These are phyloP conservation scores for Nannoperca australis DNA, from an alignment of 2,797 vertebrate genomes.

Conservation along the genomic window DNA sequence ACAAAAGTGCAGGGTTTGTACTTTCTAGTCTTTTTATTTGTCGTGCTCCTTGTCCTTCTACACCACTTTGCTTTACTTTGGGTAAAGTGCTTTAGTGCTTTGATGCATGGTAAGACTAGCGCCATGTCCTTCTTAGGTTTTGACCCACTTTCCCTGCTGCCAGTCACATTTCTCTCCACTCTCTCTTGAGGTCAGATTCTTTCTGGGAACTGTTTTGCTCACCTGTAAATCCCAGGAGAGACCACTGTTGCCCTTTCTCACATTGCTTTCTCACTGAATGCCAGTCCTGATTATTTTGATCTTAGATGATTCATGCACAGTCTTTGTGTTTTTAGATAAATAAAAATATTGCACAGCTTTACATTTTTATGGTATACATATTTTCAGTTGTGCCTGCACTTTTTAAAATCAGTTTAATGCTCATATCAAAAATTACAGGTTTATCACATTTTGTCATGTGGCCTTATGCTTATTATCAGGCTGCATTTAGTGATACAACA, in stretches of 20 bases:
- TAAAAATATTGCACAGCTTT: background rate
- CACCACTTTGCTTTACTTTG: conserved; percentile 3
- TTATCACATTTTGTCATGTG: conserved; percentile 4
- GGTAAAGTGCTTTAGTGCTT: conserved; percentile 6
- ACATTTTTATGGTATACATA: background rate
- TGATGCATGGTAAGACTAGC: conserved; percentile 32
- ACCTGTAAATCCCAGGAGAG: conserved; percentile 44
- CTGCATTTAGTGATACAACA: background rate
- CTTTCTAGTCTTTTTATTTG: background rate
- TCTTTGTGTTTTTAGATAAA: background rate
- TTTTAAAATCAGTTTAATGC: conserved; percentile 1
- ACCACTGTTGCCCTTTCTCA: conserved; percentile 30
- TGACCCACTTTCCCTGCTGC: conserved; percentile 52
- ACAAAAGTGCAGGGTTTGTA: background rate
- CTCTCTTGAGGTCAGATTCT: conserved; percentile 18
- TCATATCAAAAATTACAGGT: background rate
- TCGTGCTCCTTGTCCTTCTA: background rate
- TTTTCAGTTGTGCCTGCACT: background rate
- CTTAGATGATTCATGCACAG: background rate
- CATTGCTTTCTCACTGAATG: conserved; percentile 20
- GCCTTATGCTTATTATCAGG: background rate
- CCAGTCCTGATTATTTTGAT: conserved; percentile 15
- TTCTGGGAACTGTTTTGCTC: conserved; percentile 44
- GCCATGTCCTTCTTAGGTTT: conserved; percentile 43
- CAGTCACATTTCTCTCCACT: conserved; percentile 27